Conservation (phyloP, 2,113 vertebrate species). For the Heterocephalus glaber region DNA sequence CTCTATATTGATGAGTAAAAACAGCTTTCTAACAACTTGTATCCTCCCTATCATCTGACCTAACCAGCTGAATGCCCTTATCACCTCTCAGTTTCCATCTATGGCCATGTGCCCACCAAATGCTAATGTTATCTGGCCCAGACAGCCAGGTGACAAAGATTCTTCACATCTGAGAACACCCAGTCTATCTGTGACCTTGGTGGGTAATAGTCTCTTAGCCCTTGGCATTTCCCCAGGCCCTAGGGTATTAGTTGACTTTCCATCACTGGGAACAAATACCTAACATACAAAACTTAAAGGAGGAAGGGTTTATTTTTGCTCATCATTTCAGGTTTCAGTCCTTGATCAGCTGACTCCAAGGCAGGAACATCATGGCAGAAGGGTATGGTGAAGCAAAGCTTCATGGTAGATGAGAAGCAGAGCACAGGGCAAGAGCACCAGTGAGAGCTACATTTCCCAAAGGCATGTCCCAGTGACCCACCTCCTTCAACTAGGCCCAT, state of each 20-base stretch:
- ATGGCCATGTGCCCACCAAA: neutral
- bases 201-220: neutral
- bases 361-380: neutral
- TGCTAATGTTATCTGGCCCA: neutral
- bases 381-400: neutral
- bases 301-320: neutral
- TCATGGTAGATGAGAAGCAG: neutral
- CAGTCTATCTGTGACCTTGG: neutral
- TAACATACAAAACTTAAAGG: neutral
- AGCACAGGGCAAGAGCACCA: neutral
- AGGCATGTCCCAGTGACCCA: neutral
- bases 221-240: neutral
- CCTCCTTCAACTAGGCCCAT: neutral
- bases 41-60: neutral
- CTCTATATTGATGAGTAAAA: neutral
- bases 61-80: neutral
- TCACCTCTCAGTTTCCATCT: neutral
- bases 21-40: neutral
- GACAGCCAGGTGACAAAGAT: neutral
- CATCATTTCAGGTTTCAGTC: neutral
- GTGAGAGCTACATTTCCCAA: neutral
- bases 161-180: neutral
- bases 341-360: neutral
- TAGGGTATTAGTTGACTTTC: neutral
- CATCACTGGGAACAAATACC: neutral